phyloP scores from a whole-genome alignment of 2,797 vertebrate genomes.

The Threskiornis aethiopicus region DNA sequence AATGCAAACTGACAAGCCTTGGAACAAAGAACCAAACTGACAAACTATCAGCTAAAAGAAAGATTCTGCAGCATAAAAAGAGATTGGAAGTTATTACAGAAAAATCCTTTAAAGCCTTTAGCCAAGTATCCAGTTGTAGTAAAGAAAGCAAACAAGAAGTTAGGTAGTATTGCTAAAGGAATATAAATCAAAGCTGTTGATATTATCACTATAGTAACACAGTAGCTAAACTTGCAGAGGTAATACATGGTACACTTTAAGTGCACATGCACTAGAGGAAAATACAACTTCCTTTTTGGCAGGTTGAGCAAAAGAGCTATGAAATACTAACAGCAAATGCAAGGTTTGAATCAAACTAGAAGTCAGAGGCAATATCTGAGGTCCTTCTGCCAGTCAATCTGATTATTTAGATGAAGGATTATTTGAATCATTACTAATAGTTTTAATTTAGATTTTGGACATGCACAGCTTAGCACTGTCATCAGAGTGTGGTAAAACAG shows the following conservation, averaged over 20 bases:
- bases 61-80: constrained; percentile 8
- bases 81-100: constrained; percentile 20
- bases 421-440: neutral
- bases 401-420: neutral
- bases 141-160: constrained; percentile 22
- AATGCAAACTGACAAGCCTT: constrained; percentile 31
- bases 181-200: constrained; percentile 31
- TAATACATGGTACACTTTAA: neutral
- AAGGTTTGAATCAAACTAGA: neutral
- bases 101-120: constrained; percentile 42
- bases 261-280: neutral
- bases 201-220: constrained; percentile 4
- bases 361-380: neutral
- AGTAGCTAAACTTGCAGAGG: neutral
- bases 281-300: neutral
- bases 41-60: constrained; percentile 27
- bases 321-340: constrained; percentile 1
- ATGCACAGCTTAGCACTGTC: neutral
- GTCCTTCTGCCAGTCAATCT: neutral
- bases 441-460: neutral
- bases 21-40: constrained; percentile 24
- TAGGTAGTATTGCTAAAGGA: neutral
- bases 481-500: neutral
- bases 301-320: neutral
- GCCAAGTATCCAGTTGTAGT: neutral